Percentiles rank a stretch among this genome's conserved stretches.
phyloP scores from a whole-genome alignment of 2,888 invertebrate genomes.

The Rhamphomyia laevipes region DNA sequence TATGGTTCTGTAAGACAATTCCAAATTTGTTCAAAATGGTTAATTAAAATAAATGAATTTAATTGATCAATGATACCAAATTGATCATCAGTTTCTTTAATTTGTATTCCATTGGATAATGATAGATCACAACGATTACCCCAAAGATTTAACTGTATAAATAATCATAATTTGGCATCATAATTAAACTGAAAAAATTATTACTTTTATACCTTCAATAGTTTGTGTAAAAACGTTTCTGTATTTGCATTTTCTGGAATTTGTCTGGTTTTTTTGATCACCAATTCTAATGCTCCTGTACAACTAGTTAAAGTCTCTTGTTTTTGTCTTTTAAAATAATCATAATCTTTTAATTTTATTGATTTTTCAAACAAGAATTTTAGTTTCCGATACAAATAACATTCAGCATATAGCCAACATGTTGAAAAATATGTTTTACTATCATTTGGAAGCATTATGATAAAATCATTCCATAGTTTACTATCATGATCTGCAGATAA shows the following conservation, averaged over 20 bases:
- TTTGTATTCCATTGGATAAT: constrained; percentile 59
- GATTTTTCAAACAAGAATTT: constrained; percentile 53
- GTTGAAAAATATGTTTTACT: constrained; percentile 55
- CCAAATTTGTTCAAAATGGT: constrained; percentile 50
- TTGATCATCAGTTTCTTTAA: constrained; percentile 43
- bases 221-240: constrained; percentile 5
- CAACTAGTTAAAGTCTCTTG: constrained; percentile 42
- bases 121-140: constrained; percentile 92
- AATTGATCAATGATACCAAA: constrained; percentile 44
- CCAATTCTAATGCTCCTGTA: constrained; percentile 20
- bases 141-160: constrained; percentile 66
- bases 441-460: constrained; percentile 38
- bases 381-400: constrained; percentile 74
- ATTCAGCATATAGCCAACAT: constrained; percentile 82
- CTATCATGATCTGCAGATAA: not conserved
- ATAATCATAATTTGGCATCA: constrained; percentile 8
- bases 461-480: constrained; percentile 55
- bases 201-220: not conserved
- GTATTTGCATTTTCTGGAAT: constrained; percentile 2
- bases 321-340: constrained; percentile 71
- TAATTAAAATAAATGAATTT: constrained; percentile 47
- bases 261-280: constrained; percentile 13
- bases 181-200: too few species aligned
- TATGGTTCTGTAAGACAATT: constrained; percentile 25
- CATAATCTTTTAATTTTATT: constrained; percentile 46